phyloP scores from a whole-genome alignment of 2,113 vertebrate genomes.

The Psephotus haematonotus region DNA sequence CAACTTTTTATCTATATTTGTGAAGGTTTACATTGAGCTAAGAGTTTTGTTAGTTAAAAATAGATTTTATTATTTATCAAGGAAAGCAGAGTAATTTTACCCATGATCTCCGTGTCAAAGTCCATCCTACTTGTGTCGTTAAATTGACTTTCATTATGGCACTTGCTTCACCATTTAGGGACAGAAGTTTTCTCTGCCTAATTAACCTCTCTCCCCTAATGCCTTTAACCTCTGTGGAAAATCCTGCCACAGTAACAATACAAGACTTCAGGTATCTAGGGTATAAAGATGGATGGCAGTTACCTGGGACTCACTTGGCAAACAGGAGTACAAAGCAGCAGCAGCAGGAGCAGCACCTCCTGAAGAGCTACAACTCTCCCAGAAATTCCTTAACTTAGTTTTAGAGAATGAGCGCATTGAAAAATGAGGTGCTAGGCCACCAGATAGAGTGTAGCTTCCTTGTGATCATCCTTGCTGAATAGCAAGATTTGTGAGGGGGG shows the following conservation, averaged over 20 bases:
- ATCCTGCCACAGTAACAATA: neutral
- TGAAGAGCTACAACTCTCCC: neutral
- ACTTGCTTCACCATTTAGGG: neutral
- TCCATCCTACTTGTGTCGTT: neutral
- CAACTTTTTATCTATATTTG: neutral
- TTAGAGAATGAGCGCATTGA: constrained; percentile 56
- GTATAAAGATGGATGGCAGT: neutral
- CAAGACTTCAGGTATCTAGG: neutral
- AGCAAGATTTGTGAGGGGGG: neutral
- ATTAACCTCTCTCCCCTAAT: neutral
- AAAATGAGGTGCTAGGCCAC: constrained; percentile 58
- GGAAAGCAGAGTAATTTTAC: neutral
- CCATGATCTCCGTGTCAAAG: neutral
- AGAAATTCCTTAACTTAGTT: constrained; percentile 32
- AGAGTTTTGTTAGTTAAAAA: neutral
- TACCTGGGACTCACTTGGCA: constrained; percentile 58
- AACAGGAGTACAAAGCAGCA: constrained; percentile 59
- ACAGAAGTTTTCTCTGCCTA: neutral
- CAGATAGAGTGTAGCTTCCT: neutral
- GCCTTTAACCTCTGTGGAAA: neutral
- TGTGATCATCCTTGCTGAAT: neutral
- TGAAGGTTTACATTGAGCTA: neutral
- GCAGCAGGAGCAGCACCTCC: neutral
- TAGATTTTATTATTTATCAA: neutral
- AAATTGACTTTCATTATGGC: neutral